Conservation (phyloP, 2,113 vertebrate genomes). For the Todiramphus chloris region DNA sequence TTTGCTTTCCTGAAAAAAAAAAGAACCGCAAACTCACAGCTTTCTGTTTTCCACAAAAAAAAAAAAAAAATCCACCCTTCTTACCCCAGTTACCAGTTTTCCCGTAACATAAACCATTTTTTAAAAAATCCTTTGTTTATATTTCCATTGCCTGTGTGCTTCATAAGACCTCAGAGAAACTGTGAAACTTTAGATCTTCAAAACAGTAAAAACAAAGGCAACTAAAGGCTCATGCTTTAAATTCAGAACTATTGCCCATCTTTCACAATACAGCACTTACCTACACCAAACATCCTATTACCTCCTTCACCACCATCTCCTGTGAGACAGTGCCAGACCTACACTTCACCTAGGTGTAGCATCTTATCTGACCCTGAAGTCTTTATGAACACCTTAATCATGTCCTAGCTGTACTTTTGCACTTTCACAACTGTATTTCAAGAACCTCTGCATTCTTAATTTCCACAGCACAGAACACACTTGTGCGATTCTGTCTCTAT, state of each 20-base stretch:
- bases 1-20: neutral
- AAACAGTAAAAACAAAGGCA: neutral
- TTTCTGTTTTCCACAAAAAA: neutral
- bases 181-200: neutral
- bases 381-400: neutral
- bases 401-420: neutral
- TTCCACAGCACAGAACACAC: neutral
- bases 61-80: neutral
- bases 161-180: neutral
- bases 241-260: neutral
- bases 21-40: neutral
- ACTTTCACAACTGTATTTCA: neutral
- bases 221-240: neutral
- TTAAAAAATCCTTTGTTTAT: neutral
- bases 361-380: neutral
- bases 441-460: neutral
- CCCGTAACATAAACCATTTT: neutral
- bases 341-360: neutral
- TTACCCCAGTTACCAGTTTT: neutral
- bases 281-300: neutral
- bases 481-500: neutral
- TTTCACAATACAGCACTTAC: neutral
- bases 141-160: neutral
- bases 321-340: neutral
- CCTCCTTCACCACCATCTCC: neutral